Conservation (phyloP, 92 coral and sea anemone genomes). For the Palythoa caribaeorum region DNA sequence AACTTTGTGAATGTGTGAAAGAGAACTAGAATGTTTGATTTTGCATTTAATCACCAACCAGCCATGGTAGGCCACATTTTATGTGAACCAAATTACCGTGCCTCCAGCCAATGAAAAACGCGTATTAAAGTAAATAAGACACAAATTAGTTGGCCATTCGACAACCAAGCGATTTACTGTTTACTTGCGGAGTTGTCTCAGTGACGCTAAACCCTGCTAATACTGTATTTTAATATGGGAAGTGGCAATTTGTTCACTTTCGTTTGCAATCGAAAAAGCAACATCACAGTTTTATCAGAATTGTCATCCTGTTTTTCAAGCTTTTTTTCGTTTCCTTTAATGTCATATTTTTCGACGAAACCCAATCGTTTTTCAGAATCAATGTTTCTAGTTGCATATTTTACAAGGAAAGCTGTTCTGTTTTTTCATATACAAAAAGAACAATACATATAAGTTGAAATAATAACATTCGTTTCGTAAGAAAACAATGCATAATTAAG, state of each 20-base stretch:
- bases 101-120: slow-evolving; percentile 64
- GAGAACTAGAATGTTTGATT: slow-evolving; percentile 87
- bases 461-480: not conserved
- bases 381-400: not conserved
- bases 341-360: not conserved
- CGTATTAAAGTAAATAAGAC: slow-evolving; percentile 67
- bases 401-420: not conserved
- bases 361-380: not conserved
- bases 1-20: slow-evolving; percentile 89
- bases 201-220: slow-evolving; percentile 1
- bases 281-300: slow-evolving; percentile 2
- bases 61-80: slow-evolving; percentile 78
- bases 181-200: slow-evolving; percentile 17
- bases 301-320: not conserved
- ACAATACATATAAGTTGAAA: not conserved
- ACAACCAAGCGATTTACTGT: slow-evolving; percentile 13
- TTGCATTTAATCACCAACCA: slow-evolving; percentile 83
- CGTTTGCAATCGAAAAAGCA: not conserved
- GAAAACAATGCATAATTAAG: slow-evolving; percentile 12
- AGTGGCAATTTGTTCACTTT: not conserved
- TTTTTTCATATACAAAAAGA: slow-evolving; percentile 8
- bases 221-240: slow-evolving; percentile 19
- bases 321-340: not conserved
- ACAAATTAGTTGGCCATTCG: slow-evolving; percentile 54
- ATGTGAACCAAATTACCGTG: slow-evolving; percentile 84